These are phyloP conservation scores for Chaenocephalus aceratus DNA, from an alignment of 2,113 vertebrate species.

Conservation along the genomic window DNA sequence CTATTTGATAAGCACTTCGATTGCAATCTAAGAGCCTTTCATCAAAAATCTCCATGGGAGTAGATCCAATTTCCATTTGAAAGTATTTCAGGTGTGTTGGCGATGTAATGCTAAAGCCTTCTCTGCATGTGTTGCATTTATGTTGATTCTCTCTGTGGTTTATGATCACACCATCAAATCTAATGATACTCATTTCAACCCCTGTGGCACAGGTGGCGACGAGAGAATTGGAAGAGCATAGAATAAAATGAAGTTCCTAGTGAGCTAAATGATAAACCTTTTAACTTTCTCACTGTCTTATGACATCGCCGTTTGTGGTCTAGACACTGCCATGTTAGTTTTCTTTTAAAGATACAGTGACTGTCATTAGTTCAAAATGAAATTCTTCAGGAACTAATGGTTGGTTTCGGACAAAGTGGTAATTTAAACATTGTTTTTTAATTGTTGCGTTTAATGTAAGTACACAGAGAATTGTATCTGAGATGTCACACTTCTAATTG, in stretches of 20 bases:
- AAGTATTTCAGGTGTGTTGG: constrained; percentile 68
- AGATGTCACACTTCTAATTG: not conserved
- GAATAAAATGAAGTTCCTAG: not conserved
- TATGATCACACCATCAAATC: constrained; percentile 57
- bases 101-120: constrained; percentile 35
- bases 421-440: not conserved
- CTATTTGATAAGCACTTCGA: constrained; percentile 70
- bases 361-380: not conserved
- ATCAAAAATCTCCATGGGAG: constrained; percentile 76
- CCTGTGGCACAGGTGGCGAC: constrained; percentile 39
- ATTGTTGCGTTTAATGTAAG: not conserved
- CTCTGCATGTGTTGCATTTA: constrained; percentile 60
- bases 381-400: not conserved
- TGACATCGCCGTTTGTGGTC: no score
- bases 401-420: not conserved
- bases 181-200: constrained; percentile 57
- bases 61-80: constrained; percentile 78
- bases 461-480: not conserved
- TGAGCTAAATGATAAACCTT: not conserved
- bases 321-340: not conserved
- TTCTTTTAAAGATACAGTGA: not conserved
- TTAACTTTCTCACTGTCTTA: not conserved
- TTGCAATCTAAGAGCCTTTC: constrained; percentile 72
- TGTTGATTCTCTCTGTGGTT: constrained; percentile 65
- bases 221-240: constrained; percentile 3